phyloP scores from a whole-genome alignment of 2,797 vertebrate species.

The Spinibarbus caldwelli region DNA sequence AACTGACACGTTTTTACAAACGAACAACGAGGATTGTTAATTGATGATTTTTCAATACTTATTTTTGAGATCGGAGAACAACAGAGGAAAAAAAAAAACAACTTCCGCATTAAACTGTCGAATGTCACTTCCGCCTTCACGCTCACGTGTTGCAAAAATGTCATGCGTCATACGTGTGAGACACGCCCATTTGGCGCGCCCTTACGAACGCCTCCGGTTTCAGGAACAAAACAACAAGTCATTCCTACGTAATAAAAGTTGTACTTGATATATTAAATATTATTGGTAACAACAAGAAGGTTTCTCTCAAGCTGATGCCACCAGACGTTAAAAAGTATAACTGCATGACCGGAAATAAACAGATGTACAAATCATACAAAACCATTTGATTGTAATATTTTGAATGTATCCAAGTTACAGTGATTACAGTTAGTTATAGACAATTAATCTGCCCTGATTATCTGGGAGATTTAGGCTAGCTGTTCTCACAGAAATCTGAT shows the following conservation, averaged over 20 bases:
- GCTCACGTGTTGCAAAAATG: conserved; percentile 59
- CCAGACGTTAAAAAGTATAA: too few relatives aligned
- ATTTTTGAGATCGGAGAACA: conserved; percentile 66
- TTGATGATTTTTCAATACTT: conserved; percentile 42
- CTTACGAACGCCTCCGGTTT: not conserved
- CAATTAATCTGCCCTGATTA: not conserved
- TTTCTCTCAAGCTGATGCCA: too few relatives aligned
- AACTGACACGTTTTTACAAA: not conserved
- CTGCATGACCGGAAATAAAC: not conserved
- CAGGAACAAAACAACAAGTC: not conserved
- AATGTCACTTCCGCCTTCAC: conserved; percentile 69
- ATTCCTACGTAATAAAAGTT: not conserved
- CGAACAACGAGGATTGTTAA: conserved; percentile 41
- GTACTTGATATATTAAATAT: not conserved
- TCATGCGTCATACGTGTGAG: conserved; percentile 35
- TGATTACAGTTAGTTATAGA: not conserved
- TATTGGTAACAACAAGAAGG: not conserved
- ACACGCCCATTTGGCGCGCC: conserved; percentile 8
- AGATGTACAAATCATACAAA: not conserved
- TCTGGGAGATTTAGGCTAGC: not conserved
- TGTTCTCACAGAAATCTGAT: not conserved
- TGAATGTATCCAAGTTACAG: not conserved
- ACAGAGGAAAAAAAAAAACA: conserved; percentile 50
- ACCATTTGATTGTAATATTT: not conserved
- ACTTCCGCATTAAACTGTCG: conserved; percentile 82